Evolutionary conservation across 2,113 vertebrate genomes (phyloP).

Genomic region (Burhinus bistriatus): DNA sequence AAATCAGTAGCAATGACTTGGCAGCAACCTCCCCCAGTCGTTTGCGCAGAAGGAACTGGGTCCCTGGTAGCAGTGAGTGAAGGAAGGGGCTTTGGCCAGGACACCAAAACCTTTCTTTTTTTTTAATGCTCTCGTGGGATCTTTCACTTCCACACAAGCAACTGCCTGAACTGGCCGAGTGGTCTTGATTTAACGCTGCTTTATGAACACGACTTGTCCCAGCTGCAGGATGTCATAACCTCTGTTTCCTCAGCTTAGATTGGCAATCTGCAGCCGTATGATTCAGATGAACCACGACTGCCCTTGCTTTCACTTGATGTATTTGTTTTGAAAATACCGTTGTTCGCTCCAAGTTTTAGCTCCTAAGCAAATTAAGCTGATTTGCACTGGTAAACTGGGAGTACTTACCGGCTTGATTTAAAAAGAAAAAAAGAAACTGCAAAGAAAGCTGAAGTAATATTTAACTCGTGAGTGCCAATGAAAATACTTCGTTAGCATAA

Average conservation of each 20-base stretch:
- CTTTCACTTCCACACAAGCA: conserved; percentile 44
- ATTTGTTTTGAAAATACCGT: conserved; percentile 28
- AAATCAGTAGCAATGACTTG: conserved; percentile 22
- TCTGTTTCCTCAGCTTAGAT: conserved; percentile 43
- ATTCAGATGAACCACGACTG: conserved; percentile 30
- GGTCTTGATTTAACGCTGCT: conserved; percentile 36
- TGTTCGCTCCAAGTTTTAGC: background rate
- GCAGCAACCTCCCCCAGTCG: background rate
- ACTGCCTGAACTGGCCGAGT: background rate
- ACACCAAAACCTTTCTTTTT: conserved; percentile 1
- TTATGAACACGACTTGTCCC: background rate
- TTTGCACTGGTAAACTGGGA: background rate
- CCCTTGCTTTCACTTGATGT: background rate
- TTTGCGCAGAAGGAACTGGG: background rate
- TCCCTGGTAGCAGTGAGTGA: background rate
- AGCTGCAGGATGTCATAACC: conserved; percentile 54
- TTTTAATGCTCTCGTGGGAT: conserved; percentile 30
- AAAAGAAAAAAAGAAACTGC: background rate
- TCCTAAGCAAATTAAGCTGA: conserved; percentile 5
- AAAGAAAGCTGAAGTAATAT: background rate
- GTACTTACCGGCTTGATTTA: background rate
- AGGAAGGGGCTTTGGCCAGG: conserved; percentile 16
- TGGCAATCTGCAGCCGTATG: conserved; percentile 15
- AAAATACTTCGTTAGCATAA: background rate
- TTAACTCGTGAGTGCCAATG: background rate